These are phyloP conservation scores for Hyposoter dolosus DNA, from an alignment of 2,888 invertebrate species.

Conservation along the genomic window DNA sequence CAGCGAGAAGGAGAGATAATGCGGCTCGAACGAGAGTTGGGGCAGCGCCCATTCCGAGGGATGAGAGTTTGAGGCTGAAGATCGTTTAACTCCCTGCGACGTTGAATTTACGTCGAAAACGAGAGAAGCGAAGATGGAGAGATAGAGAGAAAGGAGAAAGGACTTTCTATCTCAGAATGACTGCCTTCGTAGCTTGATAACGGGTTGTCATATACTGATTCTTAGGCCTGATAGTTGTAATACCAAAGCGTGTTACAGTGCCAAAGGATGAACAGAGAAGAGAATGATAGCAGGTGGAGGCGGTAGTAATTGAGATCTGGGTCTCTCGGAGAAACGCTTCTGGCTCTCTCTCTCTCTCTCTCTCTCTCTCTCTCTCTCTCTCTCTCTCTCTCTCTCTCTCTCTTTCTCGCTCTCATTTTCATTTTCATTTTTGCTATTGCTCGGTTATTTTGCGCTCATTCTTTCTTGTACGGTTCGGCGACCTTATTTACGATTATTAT, in stretches of 20 bases:
- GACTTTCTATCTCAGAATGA: conserved; percentile 32
- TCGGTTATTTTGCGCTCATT: no score
- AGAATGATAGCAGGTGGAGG: conserved; percentile 24
- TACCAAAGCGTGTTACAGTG: conserved; percentile 24
- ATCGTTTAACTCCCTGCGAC: conserved; percentile 67
- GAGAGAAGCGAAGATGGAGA: conserved; percentile 21
- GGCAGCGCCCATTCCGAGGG: conserved; percentile 67
- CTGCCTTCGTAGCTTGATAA: conserved; percentile 60
- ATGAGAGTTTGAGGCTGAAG: conserved; percentile 65
- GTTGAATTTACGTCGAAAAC: conserved; percentile 31
- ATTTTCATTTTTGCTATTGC: no score
- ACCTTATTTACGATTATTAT: no score
- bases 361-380: no score
- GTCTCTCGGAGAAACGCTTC: conserved; percentile 31
- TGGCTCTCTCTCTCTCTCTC: background rate
- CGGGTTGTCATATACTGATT: conserved; percentile 41
- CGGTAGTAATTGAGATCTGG: conserved; percentile 62
- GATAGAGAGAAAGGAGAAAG: conserved; percentile 2
- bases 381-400: no score
- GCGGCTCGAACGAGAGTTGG: conserved; percentile 71
- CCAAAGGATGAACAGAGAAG: conserved; percentile 7
- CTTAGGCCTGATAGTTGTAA: conserved; percentile 28
- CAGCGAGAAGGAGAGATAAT: conserved; percentile 72
- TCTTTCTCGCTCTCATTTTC: no score
- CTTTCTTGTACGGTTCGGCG: no score